Evolutionary conservation across 1,140 invertebrate genomes (phyloP), one percentile per base, ranked within the genome.

Genomic region (Temnothorax curvispinosus): DNA sequence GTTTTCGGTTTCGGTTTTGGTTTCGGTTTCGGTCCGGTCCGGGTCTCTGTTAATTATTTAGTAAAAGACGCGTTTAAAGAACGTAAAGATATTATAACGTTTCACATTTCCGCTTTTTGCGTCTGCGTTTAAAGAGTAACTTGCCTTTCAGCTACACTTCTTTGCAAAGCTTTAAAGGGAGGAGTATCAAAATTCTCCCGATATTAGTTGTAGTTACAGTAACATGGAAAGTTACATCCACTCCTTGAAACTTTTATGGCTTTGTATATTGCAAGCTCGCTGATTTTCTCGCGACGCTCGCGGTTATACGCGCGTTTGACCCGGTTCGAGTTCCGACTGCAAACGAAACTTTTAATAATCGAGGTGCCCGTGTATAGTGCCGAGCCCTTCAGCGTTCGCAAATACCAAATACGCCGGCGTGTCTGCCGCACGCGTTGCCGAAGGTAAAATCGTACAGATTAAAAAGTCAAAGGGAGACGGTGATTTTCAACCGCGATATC

Each of bases 301-400:
- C 86, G 75, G 89, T 88, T 90, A 88, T 88, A 80, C 81, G 69
- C 88, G 85, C 78, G 88, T 80, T 90, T 84, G 86, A 71, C 86
- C 80, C 27, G 52, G 82, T 90, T 86, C 88, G 65, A 64, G 52
- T n/a, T 15, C 27, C 78, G 85, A 50, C 52, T 56, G 64, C 87
- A 88, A 90, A 82, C 86, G 88, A 71, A 90, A 90, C 89, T 90
- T 90, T 90, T 90, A 90, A 90, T 90, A 90, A 90, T 90, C 62
- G 86, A 74, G 67, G 27, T 82, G 32, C 41, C 13, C 69, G 54
- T 18, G 54, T 38, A 47, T 15, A 74, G 69, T 8, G 52, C 21
- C 27, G 54, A 74, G 54, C 80, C 18, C 54, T 75, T 82, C 67
- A 82, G 69, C 27, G 54, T 21, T 69, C 32, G 15, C 72, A 50